phyloP scores from a whole-genome alignment of 2,113 vertebrate genomes.

The Charina bottae region DNA sequence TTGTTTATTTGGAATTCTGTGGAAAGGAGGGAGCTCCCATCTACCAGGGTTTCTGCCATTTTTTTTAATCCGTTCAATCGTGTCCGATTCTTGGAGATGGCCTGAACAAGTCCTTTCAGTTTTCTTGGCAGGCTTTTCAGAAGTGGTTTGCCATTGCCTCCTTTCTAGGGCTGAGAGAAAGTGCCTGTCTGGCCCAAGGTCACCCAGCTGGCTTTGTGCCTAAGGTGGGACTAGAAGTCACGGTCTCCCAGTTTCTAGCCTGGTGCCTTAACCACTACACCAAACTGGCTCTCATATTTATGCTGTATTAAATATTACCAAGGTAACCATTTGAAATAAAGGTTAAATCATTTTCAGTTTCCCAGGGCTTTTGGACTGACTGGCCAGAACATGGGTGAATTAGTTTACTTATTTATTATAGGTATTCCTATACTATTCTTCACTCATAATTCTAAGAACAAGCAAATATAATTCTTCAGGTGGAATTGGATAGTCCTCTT shows the following conservation, averaged over 20 bases:
- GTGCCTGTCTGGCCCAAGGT: too few relatives aligned
- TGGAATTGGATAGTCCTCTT: neutral
- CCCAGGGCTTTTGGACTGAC: neutral
- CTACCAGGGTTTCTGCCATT: neutral
- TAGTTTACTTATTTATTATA: neutral
- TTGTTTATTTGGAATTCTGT: neutral
- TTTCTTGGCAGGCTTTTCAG: too few relatives aligned
- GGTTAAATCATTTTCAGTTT: neutral
- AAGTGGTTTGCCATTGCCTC: too few relatives aligned
- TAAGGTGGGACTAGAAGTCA: too few relatives aligned
- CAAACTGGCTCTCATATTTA: neutral
- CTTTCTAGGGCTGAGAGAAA: too few relatives aligned
- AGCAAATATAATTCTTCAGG: too few relatives aligned
- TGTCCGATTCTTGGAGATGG: too few relatives aligned
- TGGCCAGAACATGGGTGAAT: neutral
- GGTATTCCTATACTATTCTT: neutral
- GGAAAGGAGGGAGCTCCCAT: neutral
- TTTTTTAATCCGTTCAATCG: too few relatives aligned
- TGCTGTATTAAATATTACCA: neutral
- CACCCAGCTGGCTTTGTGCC: too few relatives aligned
- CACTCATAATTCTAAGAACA: neutral
- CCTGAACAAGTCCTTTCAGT: too few relatives aligned
- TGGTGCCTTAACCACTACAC: too few relatives aligned
- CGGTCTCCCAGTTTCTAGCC: too few relatives aligned
- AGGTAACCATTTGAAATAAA: neutral